phyloP scores from a whole-genome alignment of 2,113 vertebrate genomes.

The Arenaria interpres region DNA sequence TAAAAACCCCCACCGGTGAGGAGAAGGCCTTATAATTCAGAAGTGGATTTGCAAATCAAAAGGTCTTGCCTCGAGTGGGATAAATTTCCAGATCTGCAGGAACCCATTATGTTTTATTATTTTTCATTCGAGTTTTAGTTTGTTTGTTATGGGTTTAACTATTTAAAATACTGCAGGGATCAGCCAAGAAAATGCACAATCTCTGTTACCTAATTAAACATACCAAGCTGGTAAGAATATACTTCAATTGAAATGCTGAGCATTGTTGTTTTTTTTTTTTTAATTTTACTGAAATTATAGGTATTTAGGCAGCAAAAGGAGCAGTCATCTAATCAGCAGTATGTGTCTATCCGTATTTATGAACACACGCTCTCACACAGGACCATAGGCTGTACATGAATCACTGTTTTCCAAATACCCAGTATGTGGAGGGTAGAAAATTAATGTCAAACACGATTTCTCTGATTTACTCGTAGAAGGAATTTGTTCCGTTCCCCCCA shows the following conservation, averaged over 20 bases:
- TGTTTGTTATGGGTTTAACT: constrained; percentile 68
- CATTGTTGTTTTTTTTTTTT: background rate
- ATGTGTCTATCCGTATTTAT: constrained; percentile 31
- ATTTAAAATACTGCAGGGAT: constrained; percentile 63
- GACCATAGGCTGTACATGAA: constrained; percentile 12
- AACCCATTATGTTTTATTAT: constrained; percentile 67
- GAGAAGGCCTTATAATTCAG: constrained; percentile 71
- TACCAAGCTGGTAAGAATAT: constrained; percentile 31
- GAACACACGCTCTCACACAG: constrained; percentile 15
- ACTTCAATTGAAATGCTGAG: constrained; percentile 22
- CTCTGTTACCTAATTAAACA: constrained; percentile 52
- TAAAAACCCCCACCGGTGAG: constrained; percentile 53
- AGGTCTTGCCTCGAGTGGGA: constrained; percentile 69
- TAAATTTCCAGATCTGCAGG: constrained; percentile 64
- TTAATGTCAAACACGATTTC: constrained; percentile 63
- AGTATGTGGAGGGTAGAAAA: constrained; percentile 44
- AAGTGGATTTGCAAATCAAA: constrained; percentile 76
- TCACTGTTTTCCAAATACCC: constrained; percentile 51
- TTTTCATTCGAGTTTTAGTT: constrained; percentile 61
- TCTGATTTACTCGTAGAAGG: constrained; percentile 68
- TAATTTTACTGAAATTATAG: background rate
- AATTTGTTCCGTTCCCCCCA: constrained; percentile 1
- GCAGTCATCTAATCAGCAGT: background rate
- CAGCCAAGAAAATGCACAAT: constrained; percentile 49
- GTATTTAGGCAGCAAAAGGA: background rate